These are phyloP conservation scores for Aegithalos caudatus DNA, from an alignment of 2,113 vertebrate genomes.

Conservation along the genomic window DNA sequence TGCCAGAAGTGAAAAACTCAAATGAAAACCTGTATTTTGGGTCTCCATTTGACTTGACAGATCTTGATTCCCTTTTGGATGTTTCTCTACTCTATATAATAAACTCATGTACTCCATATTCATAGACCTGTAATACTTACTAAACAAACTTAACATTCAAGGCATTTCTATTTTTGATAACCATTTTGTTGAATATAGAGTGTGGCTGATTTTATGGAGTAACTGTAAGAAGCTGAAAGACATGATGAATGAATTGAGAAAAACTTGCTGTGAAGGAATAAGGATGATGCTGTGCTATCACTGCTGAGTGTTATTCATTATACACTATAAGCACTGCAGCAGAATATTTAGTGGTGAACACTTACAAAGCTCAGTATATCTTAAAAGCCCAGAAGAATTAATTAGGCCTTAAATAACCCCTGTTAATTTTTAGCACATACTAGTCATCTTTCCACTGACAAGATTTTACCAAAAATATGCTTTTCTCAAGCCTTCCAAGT, in stretches of 20 bases:
- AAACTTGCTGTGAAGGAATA: conserved; percentile 7
- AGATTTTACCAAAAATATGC: neutral
- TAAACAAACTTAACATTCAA: conserved; percentile 38
- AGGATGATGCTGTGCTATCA: conserved; percentile 22
- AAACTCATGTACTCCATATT: neutral
- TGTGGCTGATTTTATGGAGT: conserved; percentile 22
- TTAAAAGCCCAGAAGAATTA: conserved; percentile 20
- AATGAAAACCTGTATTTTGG: neutral
- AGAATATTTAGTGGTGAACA: conserved; percentile 38
- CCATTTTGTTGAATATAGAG: neutral
- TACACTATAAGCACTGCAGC: neutral
- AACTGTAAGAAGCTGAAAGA: conserved; percentile 19
- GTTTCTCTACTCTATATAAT: neutral
- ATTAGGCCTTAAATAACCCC: conserved; percentile 3
- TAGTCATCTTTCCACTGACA: neutral
- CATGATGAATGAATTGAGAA: conserved; percentile 31
- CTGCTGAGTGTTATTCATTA: conserved; percentile 39
- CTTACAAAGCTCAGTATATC: neutral
- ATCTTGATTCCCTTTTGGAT: neutral
- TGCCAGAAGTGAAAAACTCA: neutral
- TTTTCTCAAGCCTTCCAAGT: neutral
- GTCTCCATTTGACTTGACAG: neutral
- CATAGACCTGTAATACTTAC: neutral
- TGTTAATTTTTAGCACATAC: conserved; percentile 18
- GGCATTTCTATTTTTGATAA: conserved; percentile 23